Evolutionary conservation across 2,113 vertebrate genomes (phyloP), one percentile per base, ranked within the genome.

Genomic region (Cyanoliseus patagonus): DNA sequence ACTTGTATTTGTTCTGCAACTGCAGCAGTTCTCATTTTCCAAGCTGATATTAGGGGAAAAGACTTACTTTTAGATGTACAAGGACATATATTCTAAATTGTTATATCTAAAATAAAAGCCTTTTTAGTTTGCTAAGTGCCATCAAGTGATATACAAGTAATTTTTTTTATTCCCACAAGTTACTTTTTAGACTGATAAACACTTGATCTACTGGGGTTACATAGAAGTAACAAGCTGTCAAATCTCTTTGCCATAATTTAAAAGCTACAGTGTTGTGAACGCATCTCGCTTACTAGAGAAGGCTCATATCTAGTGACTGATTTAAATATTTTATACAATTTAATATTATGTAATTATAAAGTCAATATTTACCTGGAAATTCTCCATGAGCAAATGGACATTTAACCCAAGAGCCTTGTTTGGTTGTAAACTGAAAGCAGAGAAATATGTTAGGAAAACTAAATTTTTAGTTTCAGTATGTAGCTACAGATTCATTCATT

Each of bases 301-400:
- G 51, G 37, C 3, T 82, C 28, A 7, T 30, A 55, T 35, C 35
- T 53, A 62, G 47, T 47, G 18, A 61, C 22, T 33, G 23, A 64
- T 81, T 68, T 33, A 77, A 93, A 37, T 69, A 66, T 53, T 69
- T 84, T 73, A 68, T 25, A 35, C 6, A 46, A 70, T 73, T 52
- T 41, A 84, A 59, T 46, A 17, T 52, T 44, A 77, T 19, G 3
- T 42, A 76, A 83, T 66, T 88, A 7, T 11, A 67, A 69, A 42
- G 76, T 6, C 51, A 28, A 6, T 37, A 47, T 31, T 68, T 98
- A 99, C 99, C 98, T 98, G 98, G 97, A 83, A 98, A 98, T 94
- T 94, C 94, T 72, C 96, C 88, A 31, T 96, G 93, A 39, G 91
- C 94, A 97, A 99, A 99, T 10, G 98, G 99, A 64, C 99, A 99